Percentiles rank a stretch among this genome's conserved stretches.
Evolutionary conservation across 2,888 invertebrate genomes (phyloP).

Genomic region (Hymenopus coronatus): DNA sequence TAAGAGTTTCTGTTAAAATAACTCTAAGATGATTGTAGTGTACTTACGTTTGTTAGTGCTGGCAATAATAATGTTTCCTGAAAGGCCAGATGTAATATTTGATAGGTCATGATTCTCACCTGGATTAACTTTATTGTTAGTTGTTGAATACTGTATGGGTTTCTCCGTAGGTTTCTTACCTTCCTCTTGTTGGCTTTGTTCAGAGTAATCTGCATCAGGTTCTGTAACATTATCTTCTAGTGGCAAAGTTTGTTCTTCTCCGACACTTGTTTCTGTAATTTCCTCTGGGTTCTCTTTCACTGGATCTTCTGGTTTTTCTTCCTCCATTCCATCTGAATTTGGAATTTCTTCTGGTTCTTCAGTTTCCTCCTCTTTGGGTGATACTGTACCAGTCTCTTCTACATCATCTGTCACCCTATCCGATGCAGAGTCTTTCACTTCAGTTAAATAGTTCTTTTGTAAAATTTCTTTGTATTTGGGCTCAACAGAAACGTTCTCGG

Average conservation of each 20-base stretch:
- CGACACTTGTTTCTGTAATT: neutral
- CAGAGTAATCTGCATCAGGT: neutral
- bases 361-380: neutral
- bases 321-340: neutral
- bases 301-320: neutral
- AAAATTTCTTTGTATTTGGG: constrained; percentile 59
- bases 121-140: neutral
- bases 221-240: neutral
- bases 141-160: neutral
- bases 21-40: too few species aligned
- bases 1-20: neutral
- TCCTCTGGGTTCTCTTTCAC: neutral
- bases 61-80: constrained; percentile 60
- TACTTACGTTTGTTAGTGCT: constrained; percentile 39
- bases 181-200: neutral
- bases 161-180: neutral
- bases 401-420: neutral
- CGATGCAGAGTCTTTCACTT: constrained; percentile 57
- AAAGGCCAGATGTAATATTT: constrained; percentile 54
- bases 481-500: constrained; percentile 61
- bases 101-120: constrained; percentile 21
- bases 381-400: neutral
- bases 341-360: neutral
- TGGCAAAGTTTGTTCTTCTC: neutral
- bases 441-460: constrained; percentile 59